A percentile compares a stretch with the other conserved stretches of the same genome.
These are phyloP conservation scores for Aplidium turbinatum DNA, from an alignment of 23 tunicate genomes.

Conservation along the genomic window DNA sequence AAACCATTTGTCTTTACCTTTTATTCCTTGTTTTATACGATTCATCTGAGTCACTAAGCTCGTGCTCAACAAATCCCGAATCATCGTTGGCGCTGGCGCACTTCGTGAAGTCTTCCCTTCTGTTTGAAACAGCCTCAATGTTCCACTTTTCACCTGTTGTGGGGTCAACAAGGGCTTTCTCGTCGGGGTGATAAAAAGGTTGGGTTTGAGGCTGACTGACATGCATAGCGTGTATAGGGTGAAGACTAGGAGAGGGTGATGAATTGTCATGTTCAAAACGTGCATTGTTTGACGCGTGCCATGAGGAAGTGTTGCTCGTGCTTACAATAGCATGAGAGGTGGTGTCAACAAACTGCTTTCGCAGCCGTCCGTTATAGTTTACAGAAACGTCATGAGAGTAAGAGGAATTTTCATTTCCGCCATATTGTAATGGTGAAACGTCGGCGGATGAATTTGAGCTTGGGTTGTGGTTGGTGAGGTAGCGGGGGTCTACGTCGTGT, in stretches of 20 bases:
- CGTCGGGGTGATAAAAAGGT: too few relatives aligned
- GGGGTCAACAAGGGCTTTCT: neutral
- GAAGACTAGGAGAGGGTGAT: too few relatives aligned
- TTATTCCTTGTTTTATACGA: neutral
- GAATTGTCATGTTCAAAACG: too few relatives aligned
- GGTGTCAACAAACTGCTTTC: slow-evolving; percentile 44
- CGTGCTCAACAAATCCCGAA: slow-evolving; percentile 58
- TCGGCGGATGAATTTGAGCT: too few relatives aligned
- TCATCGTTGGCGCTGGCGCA: slow-evolving; percentile 50
- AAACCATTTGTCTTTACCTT: slow-evolving; percentile 14
- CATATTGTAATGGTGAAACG: too few relatives aligned
- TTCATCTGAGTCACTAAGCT: slow-evolving; percentile 52
- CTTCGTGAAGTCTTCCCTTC: neutral
- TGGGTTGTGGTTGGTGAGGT: too few relatives aligned
- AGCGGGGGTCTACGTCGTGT: too few relatives aligned
- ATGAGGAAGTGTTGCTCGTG: slow-evolving; percentile 37
- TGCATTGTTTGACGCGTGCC: too few relatives aligned
- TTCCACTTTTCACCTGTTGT: slow-evolving; percentile 7
- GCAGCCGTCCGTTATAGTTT: neutral
- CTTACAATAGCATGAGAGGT: slow-evolving; percentile 17
- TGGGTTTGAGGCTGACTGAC: too few relatives aligned
- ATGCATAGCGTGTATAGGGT: too few relatives aligned
- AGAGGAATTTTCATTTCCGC: too few relatives aligned
- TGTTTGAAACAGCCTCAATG: neutral
- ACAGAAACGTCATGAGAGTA: too few relatives aligned